Evolutionary conservation across 2,113 vertebrate species (phyloP), one percentile per base, ranked within the genome.

Genomic region (Cyanistes caeruleus): DNA sequence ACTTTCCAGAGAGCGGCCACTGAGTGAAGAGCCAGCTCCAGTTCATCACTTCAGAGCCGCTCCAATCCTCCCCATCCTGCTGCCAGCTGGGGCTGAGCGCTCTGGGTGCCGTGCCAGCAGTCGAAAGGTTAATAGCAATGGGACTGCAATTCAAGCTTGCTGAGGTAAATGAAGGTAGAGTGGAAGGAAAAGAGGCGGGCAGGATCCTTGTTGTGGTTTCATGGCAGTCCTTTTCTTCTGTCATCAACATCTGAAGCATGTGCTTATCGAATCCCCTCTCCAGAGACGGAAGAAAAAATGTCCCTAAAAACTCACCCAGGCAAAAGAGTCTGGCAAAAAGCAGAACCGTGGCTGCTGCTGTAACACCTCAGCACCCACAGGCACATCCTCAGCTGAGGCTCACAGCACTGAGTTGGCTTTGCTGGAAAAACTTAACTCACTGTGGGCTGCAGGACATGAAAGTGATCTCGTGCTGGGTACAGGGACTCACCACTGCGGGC

Each of bases 41-140:
- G 55, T 90, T 84, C 84, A 78, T 94, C 95, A 53, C 60, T 14
- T 3, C 48, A 13, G 77, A 68, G 83, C 35, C 5, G 56, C 85
- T 92, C 73, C 94, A 82, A 60, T 35, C 86, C 72, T 90, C 69
- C 56, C 53, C 49, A 60, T 15, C 41, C 85, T 0, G 0, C 88
- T 87, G 92, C 95, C 92, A 96, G 90, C 93, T 44, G 87, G 87
- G 94, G 92, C 83, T 24, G 37, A 84, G 79, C 3, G 0, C 74
- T 58, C 64, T 21, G 80, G 84, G 64, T 84, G 35, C 67, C 70
- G 28, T 55, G 88, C 90, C 96, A 96, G 95, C 90, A 95, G 92
- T 22, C 3, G 1, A 96, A 93, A 93, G 94, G 92, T 96, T 93
- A 97, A 96, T 49, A 93, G 84, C 88, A 92, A 53, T 4, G 58